phyloP scores from a whole-genome alignment of 2,113 vertebrate species.

The Dascyllus trimaculatus region DNA sequence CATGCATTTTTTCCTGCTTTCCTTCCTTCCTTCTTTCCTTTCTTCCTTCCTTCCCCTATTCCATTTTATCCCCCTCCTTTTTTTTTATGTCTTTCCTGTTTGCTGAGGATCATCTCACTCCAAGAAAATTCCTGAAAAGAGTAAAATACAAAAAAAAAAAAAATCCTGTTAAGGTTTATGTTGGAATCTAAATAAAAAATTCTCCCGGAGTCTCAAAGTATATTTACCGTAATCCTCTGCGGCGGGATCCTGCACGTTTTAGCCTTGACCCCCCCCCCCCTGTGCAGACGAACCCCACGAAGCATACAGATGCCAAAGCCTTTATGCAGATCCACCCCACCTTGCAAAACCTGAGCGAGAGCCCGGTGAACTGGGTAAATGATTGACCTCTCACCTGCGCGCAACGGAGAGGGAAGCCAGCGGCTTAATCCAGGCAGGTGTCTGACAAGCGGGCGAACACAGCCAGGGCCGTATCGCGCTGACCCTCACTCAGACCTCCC shows the following conservation, averaged over 20 bases:
- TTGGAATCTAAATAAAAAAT: conserved; percentile 3
- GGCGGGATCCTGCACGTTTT: conserved; percentile 57
- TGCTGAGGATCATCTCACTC: conserved; percentile 48
- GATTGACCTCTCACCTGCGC: conserved; percentile 91
- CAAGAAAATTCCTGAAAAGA: conserved; percentile 40
- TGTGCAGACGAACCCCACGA: conserved; percentile 83
- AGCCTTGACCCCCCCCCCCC: conserved; percentile 58
- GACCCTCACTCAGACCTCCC: conserved; percentile 94
- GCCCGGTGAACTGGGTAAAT: conserved; percentile 95
- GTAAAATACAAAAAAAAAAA: background rate
- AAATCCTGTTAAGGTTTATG: conserved; percentile 10
- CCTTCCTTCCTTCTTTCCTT: conserved; percentile 73
- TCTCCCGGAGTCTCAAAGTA: conserved; percentile 45
- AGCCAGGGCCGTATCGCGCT: conserved; percentile 92
- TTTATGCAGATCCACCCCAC: conserved; percentile 93
- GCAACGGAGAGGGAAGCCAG: conserved; percentile 85
- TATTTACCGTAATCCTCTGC: conserved; percentile 78
- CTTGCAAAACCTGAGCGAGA: conserved; percentile 90
- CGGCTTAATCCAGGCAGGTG: conserved; percentile 98
- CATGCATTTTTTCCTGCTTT: conserved; percentile 91
- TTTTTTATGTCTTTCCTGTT: conserved; percentile 43
- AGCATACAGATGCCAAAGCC: conserved; percentile 91
- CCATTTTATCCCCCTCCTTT: background rate
- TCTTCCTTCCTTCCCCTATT: conserved; percentile 50
- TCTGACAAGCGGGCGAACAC: conserved; percentile 95